Evolutionary conservation across 2,797 vertebrate genomes (phyloP), one percentile per base, ranked within the genome.

Genomic region (Myripristis jacobus): DNA sequence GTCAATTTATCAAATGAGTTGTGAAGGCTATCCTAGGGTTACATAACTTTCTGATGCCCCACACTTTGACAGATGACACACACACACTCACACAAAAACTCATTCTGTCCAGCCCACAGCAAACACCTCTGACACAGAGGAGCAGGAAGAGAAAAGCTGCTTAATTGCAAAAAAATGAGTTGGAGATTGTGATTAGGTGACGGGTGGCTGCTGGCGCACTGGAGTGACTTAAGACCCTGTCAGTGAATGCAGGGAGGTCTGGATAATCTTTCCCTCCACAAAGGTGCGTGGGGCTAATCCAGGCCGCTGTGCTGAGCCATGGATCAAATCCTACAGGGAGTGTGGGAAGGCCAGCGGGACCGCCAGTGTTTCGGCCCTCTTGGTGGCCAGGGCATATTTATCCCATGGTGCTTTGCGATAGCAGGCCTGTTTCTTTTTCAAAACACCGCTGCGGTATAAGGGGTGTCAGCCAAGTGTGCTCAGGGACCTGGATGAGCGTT

Each of bases 201-300:
- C 81, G 80, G 89, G 88, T 86, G 86, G 89, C 90, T 88, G 80
- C 88, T 88, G 82, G 89, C 86, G 87, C 89, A 92, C 92, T 88
- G 91, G 83, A 92, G 79, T 92, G 90, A 94, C 82, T 94, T 93
- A 93, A 94, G 90, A 93, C 87, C 90, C 89, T 83, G 87, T 85
- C 81, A 88, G 82, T 93, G 88, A 94, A 92, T 92, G 87, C 92
- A 92, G 91, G 91, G 92, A 94, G 93, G 93, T 93, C 93, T 85
- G 79, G 92, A 88, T 94, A 93, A 95, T 94, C 93, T 93, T 84
- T 86, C 87, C 85, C 88, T 84, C 92, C 92, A 94, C 88, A 93
- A 94, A 94, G 89, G 93, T 92, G 92, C 70, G 82, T 84, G 78
- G 92, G 90, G 72, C 89, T 94, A 94, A 94, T 94, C 94, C 90